phyloP scores from a whole-genome alignment of 2,888 invertebrate genomes.

The Pollenia labialis region DNA sequence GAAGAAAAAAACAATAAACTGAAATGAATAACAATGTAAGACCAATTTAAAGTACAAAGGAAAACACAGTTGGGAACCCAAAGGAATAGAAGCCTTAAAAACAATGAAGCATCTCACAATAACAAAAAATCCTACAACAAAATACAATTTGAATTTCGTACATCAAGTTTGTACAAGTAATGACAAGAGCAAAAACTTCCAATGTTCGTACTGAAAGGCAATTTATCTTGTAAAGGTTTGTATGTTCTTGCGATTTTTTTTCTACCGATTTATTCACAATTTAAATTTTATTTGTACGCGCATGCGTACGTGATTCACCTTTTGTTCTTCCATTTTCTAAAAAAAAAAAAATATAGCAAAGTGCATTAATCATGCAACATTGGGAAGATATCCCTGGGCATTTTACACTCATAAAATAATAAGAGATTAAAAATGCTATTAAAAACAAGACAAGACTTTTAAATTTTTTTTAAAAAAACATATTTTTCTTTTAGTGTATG shows the following conservation, averaged over 20 bases:
- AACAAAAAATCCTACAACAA: slow-evolving; percentile 3
- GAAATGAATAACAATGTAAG: slow-evolving; percentile 34
- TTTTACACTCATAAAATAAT: slow-evolving; percentile 9
- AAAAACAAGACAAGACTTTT: background rate
- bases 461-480: background rate
- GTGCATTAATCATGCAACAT: slow-evolving; percentile 20
- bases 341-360: background rate
- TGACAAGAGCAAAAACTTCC: background rate
- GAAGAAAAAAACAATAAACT: background rate
- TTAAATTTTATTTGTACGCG: slow-evolving; percentile 68
- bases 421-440: background rate
- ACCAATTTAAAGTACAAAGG: slow-evolving; percentile 38
- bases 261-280: slow-evolving; percentile 60
- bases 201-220: background rate
- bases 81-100: background rate
- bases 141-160: slow-evolving; percentile 2
- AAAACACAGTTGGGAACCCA: slow-evolving; percentile 5
- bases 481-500: background rate
- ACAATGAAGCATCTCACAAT: slow-evolving; percentile 41
- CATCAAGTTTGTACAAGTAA: slow-evolving; percentile 40
- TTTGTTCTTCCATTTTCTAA: slow-evolving; percentile 12
- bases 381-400: slow-evolving; percentile 8
- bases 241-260: background rate
- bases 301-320: slow-evolving; percentile 64
- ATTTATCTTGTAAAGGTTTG: background rate